A percentile compares a stretch with the other conserved stretches of the same genome.
Evolutionary conservation across 2,113 vertebrate species (phyloP).

Genomic region (Aphyosemion australe): DNA sequence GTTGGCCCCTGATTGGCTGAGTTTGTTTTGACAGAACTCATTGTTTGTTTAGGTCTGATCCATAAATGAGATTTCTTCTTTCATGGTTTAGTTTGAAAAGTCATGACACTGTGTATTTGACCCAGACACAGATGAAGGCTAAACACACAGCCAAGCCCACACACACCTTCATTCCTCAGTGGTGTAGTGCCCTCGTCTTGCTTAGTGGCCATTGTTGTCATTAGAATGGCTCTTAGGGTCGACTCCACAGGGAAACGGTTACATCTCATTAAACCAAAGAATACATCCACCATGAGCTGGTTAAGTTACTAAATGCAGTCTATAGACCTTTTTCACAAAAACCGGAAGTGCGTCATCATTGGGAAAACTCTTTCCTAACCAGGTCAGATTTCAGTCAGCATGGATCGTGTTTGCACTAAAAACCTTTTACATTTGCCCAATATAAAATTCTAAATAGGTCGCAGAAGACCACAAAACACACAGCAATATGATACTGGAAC

Average conservation of each 20-base stretch:
- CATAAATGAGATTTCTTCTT: constrained; percentile 7
- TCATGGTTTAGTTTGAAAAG: constrained; percentile 27
- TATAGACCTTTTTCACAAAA: too few species aligned
- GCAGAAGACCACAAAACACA: too few species aligned
- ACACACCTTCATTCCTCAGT: constrained; percentile 54
- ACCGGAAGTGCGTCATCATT: too few species aligned
- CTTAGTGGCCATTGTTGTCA: constrained; percentile 69
- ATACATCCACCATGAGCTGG: neutral
- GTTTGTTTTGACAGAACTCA: neutral
- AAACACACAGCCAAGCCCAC: constrained; percentile 29
- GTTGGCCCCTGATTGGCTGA: neutral
- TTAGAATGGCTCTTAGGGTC: constrained; percentile 68
- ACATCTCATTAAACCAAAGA: constrained; percentile 59
- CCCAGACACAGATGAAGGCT: constrained; percentile 31
- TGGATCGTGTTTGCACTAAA: too few species aligned
- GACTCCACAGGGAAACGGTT: constrained; percentile 57
- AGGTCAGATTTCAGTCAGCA: too few species aligned
- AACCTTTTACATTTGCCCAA: too few species aligned
- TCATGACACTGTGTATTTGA: constrained; percentile 32
- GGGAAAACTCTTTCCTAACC: too few species aligned
- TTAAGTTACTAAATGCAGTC: neutral
- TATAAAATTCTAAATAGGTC: too few species aligned
- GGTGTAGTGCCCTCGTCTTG: constrained; percentile 30
- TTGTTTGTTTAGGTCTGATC: neutral
- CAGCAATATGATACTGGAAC: too few species aligned